These are phyloP conservation scores for Caenorhabditis panamensis DNA, from an alignment of 2,888 invertebrate genomes.

Conservation along the genomic window DNA sequence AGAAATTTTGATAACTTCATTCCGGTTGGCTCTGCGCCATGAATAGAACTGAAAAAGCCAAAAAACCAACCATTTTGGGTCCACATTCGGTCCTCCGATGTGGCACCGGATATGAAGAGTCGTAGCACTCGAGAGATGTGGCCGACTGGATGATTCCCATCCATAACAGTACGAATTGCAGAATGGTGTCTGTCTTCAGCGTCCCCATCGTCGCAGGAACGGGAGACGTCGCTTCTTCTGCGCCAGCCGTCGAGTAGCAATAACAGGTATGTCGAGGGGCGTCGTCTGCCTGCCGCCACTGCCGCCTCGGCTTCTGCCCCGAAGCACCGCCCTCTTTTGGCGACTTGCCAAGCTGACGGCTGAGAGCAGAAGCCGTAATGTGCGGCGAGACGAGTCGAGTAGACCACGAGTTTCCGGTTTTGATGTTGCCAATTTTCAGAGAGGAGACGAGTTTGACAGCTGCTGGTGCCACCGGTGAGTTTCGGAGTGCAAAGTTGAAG, in stretches of 20 bases:
- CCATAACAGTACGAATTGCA: constrained; percentile 47
- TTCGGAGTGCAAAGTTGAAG: constrained; percentile 2
- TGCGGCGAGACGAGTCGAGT: constrained; percentile 36
- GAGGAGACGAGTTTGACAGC: constrained; percentile 61
- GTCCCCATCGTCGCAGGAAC: constrained; percentile 46
- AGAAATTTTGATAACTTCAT: too few relatives aligned
- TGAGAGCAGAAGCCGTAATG: constrained; percentile 51
- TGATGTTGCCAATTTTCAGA: constrained; percentile 59
- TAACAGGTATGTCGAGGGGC: constrained; percentile 46
- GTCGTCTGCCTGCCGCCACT: constrained; percentile 14
- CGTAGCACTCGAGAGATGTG: constrained; percentile 66
- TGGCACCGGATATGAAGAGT: constrained; percentile 63
- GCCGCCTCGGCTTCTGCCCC: constrained; percentile 32
- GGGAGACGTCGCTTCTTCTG: constrained; percentile 44
- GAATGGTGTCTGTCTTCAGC: constrained; percentile 67
- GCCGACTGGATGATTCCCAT: constrained; percentile 12
- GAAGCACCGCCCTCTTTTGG: constrained; percentile 40
- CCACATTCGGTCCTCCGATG: constrained; percentile 62
- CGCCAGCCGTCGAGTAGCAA: constrained; percentile 61
- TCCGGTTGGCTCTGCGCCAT: too few relatives aligned
- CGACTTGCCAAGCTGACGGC: constrained; percentile 43
- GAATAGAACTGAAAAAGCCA: not conserved
- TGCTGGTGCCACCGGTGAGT: constrained; percentile 54
- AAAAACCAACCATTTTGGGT: constrained; percentile 61
- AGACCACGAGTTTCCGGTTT: constrained; percentile 55